phyloP scores from a whole-genome alignment of 2,888 invertebrate species.

The Lapara coniferarum region DNA sequence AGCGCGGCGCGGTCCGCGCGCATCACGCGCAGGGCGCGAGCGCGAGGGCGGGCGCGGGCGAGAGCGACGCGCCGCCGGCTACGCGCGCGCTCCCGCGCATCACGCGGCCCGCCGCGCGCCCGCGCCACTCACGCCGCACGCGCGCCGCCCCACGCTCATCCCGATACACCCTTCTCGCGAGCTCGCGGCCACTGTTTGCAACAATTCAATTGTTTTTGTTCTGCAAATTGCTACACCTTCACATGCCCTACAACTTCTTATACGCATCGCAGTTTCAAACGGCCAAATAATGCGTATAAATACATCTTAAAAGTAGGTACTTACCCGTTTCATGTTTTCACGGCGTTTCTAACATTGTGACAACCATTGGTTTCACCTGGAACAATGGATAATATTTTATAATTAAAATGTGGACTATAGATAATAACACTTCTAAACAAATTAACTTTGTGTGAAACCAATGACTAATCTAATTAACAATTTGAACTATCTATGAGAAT shows the following conservation, averaged over 20 bases:
- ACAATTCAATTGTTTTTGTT: slow-evolving; percentile 17
- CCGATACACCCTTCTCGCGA: slow-evolving; percentile 61
- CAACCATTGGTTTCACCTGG: slow-evolving; percentile 65
- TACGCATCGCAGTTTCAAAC: too few species aligned
- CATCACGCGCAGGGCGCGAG: slow-evolving; percentile 73
- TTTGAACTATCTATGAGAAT: slow-evolving; percentile 38
- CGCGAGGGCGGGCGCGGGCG: slow-evolving; percentile 61
- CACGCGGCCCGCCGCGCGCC: slow-evolving; percentile 61
- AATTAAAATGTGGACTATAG: too few species aligned
- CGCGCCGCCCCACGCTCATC: slow-evolving; percentile 62
- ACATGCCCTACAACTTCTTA: too few species aligned
- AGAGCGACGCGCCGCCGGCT: slow-evolving; percentile 59
- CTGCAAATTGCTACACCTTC: neutral
- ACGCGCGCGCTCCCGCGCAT: slow-evolving; percentile 64
- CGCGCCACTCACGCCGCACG: slow-evolving; percentile 49
- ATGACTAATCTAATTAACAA: slow-evolving; percentile 43
- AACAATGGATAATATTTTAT: slow-evolving; percentile 46
- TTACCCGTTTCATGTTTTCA: slow-evolving; percentile 72
- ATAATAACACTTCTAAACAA: too few species aligned
- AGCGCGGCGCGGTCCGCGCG: slow-evolving; percentile 81
- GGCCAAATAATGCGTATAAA: too few species aligned
- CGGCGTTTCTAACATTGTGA: slow-evolving; percentile 41
- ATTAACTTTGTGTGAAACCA: too few species aligned
- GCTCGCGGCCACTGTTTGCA: slow-evolving; percentile 64
- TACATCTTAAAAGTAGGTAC: slow-evolving; percentile 35